Evolutionary conservation across 2,797 vertebrate genomes (phyloP).

Genomic region (Remorina albescens): DNA sequence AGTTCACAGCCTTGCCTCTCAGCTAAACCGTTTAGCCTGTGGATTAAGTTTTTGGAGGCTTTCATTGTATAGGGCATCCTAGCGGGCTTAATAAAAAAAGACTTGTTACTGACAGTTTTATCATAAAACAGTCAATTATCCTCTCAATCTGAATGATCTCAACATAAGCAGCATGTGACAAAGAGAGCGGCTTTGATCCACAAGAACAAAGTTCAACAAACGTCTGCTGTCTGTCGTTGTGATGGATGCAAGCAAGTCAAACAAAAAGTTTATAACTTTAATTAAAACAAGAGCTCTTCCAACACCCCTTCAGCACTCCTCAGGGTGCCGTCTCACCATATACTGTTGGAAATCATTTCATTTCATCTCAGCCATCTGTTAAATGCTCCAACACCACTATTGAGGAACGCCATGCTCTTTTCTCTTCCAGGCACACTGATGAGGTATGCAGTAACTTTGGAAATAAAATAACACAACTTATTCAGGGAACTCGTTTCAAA

Average conservation of each 20-base stretch:
- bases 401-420: background rate
- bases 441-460: slow-evolving; percentile 6
- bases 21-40: slow-evolving; percentile 43
- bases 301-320: background rate
- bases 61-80: slow-evolving; percentile 33
- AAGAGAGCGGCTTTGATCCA: slow-evolving; percentile 4
- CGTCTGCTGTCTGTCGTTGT: background rate
- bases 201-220: slow-evolving; percentile 7
- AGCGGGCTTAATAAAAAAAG: slow-evolving; percentile 19
- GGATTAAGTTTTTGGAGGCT: slow-evolving; percentile 69
- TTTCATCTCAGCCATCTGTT: slow-evolving; percentile 3
- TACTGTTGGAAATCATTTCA: slow-evolving; percentile 7
- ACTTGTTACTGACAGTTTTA: background rate
- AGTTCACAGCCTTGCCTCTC: slow-evolving; percentile 33
- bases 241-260: slow-evolving; percentile 1
- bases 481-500: slow-evolving; percentile 32
- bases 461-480: background rate
- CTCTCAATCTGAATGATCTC: background rate
- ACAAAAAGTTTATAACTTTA: slow-evolving; percentile 20
- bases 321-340: background rate
- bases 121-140: background rate
- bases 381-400: slow-evolving; percentile 20
- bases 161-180: background rate
- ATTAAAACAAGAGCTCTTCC: slow-evolving; percentile 20
- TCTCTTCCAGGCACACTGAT: slow-evolving; percentile 3